Base-by-base conservation (phyloP, 2,113 vertebrate genomes). In the Tylochromis polylepis region DNA sequence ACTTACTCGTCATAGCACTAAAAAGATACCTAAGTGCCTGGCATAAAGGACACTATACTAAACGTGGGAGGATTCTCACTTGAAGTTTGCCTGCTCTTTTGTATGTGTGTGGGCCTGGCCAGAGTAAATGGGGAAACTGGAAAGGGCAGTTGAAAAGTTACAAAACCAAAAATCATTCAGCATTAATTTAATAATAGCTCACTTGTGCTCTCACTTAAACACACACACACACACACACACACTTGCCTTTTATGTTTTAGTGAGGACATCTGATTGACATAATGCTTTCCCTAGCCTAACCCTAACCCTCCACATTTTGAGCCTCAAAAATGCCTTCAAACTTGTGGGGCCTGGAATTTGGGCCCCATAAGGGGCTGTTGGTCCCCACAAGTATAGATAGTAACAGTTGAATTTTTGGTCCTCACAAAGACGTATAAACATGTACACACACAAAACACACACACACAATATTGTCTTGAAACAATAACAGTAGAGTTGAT, bases 71-170 rank as follows among this genome's bases (percentile, higher is more conserved):
- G 87, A 88, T 67, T 87, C 72, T 49, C 60, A 62, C 78, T 70
- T 18, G 0, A 15, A 85, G 53, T 84, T 46, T 72, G 36, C 77
- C 80, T 88, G 75, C 72, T 78, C 27, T 90, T 84, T 81, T 80
- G 57, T 59, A 77, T 34, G 15, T 90, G 89, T 85, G 88, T 90
- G 79, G 81, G 85, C 62, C 49, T 27, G 7, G 31, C 55, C 36
- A 16, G 56, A 57, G 86, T 72, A 38, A 51, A 84, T n/a, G 10
- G 43, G 6, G 16, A 84, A 62, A 86, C 62, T 78, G 67, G 56
- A 57, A 88, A 55, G 77, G 18, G 72, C 85, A 84, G 83, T 88
- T 90, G 24, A 90, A 86, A 87, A 91, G 85, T 87, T 90, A 85
- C 58, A 83, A 91, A 92, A 84, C 58, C 60, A 84, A 83, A 86